Base-by-base conservation (phyloP, 2,888 invertebrate species). In the Sylvicola cinctus region DNA sequence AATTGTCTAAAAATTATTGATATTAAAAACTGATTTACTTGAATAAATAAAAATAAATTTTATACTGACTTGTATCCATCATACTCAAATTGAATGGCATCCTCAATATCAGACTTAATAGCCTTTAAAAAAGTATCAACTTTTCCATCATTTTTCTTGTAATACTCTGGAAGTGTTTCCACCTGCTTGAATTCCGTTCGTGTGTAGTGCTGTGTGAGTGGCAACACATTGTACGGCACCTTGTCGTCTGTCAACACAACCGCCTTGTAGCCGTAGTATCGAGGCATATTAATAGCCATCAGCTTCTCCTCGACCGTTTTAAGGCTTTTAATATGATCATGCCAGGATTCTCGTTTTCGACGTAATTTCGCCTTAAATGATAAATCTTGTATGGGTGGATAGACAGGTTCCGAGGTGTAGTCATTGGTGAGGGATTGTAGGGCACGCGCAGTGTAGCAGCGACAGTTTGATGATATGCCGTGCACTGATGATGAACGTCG, bases 221-320 rank as follows among this genome's bases (percentile, higher is more conserved):
- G 64, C 49, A 84, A 53, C 31, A 69, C 65, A 54, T 79, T 70
- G 45, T 80, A 84, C 0, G 72, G 73, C 16, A 65, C 43, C 11
- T 43, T 43, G 32, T 65, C 55, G 48, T 81, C 80, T 3, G 58
- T 52, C 3, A 84, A 49, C 45, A 68, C 55, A 2, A 71, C 53
- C 37, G 68, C 66, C 46, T 65, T 67, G 61, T 71, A 84, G 2
- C 87, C 85, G 51, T 79, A 87, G 51, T 75, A 84, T 32, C 67
- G 65, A 0, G 79, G 80, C 70, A 84, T 74, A 51, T 85, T 85
- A 16, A 85, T 47, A 44, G 77, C 79, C 34, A 83, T 70, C 44
- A 81, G 64, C 49, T 88, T 88, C 51, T 84, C 83, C 58, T 88
- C 87, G 0, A 84, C 67, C 0, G 81, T 83, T 36, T 69, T 63